Percentiles rank a stretch among this genome's conserved stretches.
Evolutionary conservation across 2,888 invertebrate genomes (phyloP).

Genomic region (Syritta pipiens): DNA sequence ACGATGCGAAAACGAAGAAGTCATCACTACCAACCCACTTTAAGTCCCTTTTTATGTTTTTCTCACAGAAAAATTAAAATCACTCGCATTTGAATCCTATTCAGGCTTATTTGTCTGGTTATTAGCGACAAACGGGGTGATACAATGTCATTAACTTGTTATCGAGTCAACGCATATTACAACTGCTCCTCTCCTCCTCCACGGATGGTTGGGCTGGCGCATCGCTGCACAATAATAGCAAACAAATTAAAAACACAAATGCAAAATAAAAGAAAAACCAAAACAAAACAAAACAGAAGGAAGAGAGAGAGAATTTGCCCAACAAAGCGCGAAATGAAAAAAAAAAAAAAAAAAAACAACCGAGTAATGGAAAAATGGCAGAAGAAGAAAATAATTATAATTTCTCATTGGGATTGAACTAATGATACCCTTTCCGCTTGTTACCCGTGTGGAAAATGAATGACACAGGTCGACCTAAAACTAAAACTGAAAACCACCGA

Average conservation of each 20-base stretch:
- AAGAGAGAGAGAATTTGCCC: conserved; percentile 24
- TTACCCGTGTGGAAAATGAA: conserved; percentile 64
- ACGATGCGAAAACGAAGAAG: no score
- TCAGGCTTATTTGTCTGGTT: conserved; percentile 1
- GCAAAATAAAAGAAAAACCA: background rate
- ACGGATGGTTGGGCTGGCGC: conserved; percentile 40
- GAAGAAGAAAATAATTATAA: conserved; percentile 53
- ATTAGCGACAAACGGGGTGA: conserved; percentile 6
- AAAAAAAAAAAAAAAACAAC: conserved; percentile 12
- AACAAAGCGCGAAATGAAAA: conserved; percentile 62
- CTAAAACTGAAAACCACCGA: no score
- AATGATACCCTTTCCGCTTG: conserved; percentile 66
- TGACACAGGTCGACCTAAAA: conserved; percentile 33
- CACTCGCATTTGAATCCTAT: background rate
- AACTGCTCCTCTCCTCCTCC: no score
- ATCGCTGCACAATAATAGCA: conserved; percentile 22
- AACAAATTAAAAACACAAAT: background rate
- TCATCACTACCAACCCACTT: no score
- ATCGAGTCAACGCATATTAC: conserved; percentile 58
- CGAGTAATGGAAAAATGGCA: conserved; percentile 33
- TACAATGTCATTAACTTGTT: conserved; percentile 60
- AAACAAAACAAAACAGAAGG: background rate
- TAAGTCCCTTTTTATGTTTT: no score
- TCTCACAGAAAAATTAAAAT: no score
- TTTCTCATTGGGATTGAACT: conserved; percentile 44